These are phyloP conservation scores for Hippopotamus amphibius DNA, from an alignment of 2,113 vertebrate genomes.

Conservation along the genomic window DNA sequence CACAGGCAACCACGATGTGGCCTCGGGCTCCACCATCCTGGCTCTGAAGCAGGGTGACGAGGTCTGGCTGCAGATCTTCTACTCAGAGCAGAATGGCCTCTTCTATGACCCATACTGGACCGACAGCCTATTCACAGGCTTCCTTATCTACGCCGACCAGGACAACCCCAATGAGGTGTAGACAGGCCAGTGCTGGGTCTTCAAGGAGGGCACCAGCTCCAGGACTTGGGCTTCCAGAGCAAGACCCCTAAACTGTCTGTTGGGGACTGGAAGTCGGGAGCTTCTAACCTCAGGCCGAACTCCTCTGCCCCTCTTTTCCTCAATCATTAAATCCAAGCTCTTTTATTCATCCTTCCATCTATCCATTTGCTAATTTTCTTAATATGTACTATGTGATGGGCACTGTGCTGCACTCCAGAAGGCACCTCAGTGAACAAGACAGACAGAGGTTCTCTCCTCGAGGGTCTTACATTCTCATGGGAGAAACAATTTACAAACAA, in stretches of 20 bases:
- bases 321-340: slow-evolving; percentile 72
- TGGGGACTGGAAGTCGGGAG: background rate
- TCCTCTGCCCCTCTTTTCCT: background rate
- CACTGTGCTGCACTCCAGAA: background rate
- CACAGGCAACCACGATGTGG: slow-evolving; percentile 97
- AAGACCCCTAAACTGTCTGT: background rate
- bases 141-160: slow-evolving; percentile 95
- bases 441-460: background rate
- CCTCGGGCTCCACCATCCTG: slow-evolving; percentile 96
- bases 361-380: background rate
- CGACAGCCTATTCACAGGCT: slow-evolving; percentile 97
- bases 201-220: background rate
- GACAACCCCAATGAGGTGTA: slow-evolving; percentile 89
- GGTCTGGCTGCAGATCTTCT: slow-evolving; percentile 99
- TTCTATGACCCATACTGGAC: slow-evolving; percentile 99
- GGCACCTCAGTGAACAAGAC: background rate
- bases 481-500: background rate
- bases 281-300: background rate
- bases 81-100: slow-evolving; percentile 97
- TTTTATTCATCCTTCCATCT: slow-evolving; percentile 12
- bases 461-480: background rate
- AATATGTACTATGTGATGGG: background rate
- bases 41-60: slow-evolving; percentile 92
- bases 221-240: background rate
- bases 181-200: background rate